Conservation (phyloP, 2,797 vertebrate genomes). For the Myotis vivesi region DNA sequence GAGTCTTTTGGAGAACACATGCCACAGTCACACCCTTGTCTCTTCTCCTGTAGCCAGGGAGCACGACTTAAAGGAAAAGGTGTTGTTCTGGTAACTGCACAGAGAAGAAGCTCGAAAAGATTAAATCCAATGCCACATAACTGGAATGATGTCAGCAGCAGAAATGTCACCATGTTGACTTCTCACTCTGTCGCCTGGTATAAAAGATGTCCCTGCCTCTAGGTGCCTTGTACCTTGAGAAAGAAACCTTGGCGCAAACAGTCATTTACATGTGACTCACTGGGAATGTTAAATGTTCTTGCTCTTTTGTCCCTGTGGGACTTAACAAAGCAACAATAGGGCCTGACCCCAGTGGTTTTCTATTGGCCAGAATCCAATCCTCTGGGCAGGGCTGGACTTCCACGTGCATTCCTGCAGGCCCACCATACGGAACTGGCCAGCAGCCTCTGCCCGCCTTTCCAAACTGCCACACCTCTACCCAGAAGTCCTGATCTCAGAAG, state of each 20-base stretch:
- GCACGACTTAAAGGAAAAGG: background rate
- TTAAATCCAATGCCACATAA: background rate
- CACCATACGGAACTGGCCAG: background rate
- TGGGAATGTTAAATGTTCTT: background rate
- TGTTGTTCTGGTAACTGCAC: background rate
- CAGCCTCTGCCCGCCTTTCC: background rate
- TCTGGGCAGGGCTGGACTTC: background rate
- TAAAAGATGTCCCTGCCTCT: background rate
- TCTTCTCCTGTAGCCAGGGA: background rate
- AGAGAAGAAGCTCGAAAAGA: background rate
- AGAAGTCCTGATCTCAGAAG: background rate
- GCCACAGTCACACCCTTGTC: background rate
- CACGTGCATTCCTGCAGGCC: constrained; percentile 28
- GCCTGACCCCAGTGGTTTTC: constrained; percentile 34
- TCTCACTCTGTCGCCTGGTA: background rate
- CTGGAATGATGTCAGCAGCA: background rate
- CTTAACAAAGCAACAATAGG: constrained; percentile 9
- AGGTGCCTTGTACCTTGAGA: background rate
- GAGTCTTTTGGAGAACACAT: background rate
- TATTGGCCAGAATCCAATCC: constrained; percentile 16
- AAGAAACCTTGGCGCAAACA: background rate
- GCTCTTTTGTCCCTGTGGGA: background rate
- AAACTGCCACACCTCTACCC: background rate
- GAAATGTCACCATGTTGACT: background rate
- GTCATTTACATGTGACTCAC: background rate